Percentiles rank a stretch among this genome's conserved stretches.
Evolutionary conservation across 2,888 invertebrate species (phyloP).

Genomic region (Drosophila gaucha): DNA sequence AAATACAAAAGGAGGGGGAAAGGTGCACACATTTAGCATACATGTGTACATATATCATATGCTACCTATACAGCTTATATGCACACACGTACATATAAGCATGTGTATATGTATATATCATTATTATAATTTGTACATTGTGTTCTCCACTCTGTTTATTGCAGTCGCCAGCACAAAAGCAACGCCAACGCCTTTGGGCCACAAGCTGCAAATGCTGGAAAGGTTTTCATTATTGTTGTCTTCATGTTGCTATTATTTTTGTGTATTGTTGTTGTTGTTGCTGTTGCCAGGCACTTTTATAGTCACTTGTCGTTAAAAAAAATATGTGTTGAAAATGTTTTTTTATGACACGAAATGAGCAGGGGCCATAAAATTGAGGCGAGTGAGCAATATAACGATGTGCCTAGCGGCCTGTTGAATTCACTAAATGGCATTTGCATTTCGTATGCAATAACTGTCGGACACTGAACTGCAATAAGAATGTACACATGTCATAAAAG

Average conservation of each 20-base stretch:
- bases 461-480: slow-evolving; percentile 45
- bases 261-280: slow-evolving; percentile 14
- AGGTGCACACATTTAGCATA: neutral
- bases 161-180: slow-evolving; percentile 48
- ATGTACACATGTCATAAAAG: slow-evolving; percentile 22
- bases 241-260: slow-evolving; percentile 32
- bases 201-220: slow-evolving; percentile 71
- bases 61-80: slow-evolving; percentile 18
- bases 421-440: slow-evolving; percentile 53
- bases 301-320: slow-evolving; percentile 70
- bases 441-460: slow-evolving; percentile 40
- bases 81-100: slow-evolving; percentile 7
- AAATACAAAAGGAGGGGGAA: slow-evolving; percentile 17
- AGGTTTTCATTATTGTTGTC: slow-evolving; percentile 59
- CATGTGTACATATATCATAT: slow-evolving; percentile 18
- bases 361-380: slow-evolving; percentile 67
- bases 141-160: slow-evolving; percentile 54
- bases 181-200: slow-evolving; percentile 69
- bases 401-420: slow-evolving; percentile 52
- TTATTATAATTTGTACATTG: slow-evolving; percentile 73
- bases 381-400: slow-evolving; percentile 60
- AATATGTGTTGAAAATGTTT: slow-evolving; percentile 73
- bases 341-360: slow-evolving; percentile 74
- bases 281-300: slow-evolving; percentile 51
- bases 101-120: slow-evolving; percentile 37